Percentiles rank a stretch among this genome's conserved stretches.
These are phyloP conservation scores for Silurus asotus DNA, from an alignment of 2,113 vertebrate species.

Conservation along the genomic window DNA sequence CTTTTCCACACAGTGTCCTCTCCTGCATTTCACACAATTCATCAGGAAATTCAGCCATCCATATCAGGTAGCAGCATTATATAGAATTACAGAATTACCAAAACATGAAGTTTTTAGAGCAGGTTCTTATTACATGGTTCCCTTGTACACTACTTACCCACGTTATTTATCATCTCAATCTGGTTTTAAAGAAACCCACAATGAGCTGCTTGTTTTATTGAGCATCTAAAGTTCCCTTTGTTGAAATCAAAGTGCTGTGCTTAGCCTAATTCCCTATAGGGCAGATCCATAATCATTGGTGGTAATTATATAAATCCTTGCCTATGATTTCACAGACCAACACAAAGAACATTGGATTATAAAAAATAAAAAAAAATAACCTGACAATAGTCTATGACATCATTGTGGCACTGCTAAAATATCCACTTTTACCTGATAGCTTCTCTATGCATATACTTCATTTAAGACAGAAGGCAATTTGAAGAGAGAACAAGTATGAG, in stretches of 20 bases:
- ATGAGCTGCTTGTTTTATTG: constrained; percentile 50
- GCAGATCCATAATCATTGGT: constrained; percentile 16
- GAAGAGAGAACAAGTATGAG: neutral
- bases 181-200: constrained; percentile 43
- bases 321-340: neutral
- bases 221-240: constrained; percentile 45
- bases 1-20: constrained; percentile 12
- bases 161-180: constrained; percentile 51
- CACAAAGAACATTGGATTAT: constrained; percentile 3
- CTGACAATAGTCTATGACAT: constrained; percentile 8
- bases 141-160: constrained; percentile 34
- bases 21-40: constrained; percentile 39
- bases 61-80: constrained; percentile 46
- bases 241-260: constrained; percentile 32
- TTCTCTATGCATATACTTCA: neutral
- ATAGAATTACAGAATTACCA: constrained; percentile 48
- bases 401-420: neutral
- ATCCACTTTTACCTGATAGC: constrained; percentile 37
- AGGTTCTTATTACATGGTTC: constrained; percentile 48
- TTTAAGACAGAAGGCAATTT: neutral
- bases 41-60: constrained; percentile 34
- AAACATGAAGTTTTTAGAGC: constrained; percentile 38
- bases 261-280: constrained; percentile 30
- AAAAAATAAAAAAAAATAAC: constrained; percentile 12
- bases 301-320: constrained; percentile 16